Evolutionary conservation across 2,797 vertebrate genomes (phyloP).

Genomic region (Taenioides sp.): DNA sequence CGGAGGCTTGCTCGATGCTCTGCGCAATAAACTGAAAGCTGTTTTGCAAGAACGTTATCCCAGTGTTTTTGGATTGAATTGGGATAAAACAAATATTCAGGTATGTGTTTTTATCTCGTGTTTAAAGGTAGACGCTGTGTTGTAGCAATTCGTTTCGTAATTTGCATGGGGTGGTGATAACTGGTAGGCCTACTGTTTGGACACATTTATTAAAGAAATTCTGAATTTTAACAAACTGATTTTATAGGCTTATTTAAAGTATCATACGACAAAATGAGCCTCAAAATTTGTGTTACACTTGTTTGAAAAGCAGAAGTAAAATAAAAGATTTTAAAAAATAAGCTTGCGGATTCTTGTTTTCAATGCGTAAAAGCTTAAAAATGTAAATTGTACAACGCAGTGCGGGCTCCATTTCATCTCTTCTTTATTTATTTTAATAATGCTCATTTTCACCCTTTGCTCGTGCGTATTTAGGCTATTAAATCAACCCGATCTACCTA

Average conservation of each 20-base stretch:
- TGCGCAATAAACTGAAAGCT: conserved; percentile 65
- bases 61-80: conserved; percentile 44
- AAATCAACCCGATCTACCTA: not conserved
- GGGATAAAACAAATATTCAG: conserved; percentile 61
- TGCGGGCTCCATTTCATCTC: not conserved
- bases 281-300: not conserved
- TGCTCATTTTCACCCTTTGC: not conserved
- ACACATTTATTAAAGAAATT: no score
- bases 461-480: not conserved
- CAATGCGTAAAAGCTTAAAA: not conserved
- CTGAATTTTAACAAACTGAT: no score
- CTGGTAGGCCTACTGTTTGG: no score
- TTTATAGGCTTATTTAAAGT: no score
- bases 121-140: no score
- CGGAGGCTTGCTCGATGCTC: conserved; percentile 65
- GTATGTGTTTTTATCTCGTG: conserved; percentile 44
- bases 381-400: not conserved
- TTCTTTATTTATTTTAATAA: no score
- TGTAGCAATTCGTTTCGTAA: no score
- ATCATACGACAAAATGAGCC: not conserved
- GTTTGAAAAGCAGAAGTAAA: not conserved
- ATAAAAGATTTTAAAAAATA: not conserved
- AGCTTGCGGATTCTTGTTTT: not conserved
- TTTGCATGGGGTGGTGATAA: no score
- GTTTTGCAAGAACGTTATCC: conserved; percentile 51